Evolutionary conservation across 1,140 invertebrate species (phyloP).

Genomic region (Drosophila athabasca): DNA sequence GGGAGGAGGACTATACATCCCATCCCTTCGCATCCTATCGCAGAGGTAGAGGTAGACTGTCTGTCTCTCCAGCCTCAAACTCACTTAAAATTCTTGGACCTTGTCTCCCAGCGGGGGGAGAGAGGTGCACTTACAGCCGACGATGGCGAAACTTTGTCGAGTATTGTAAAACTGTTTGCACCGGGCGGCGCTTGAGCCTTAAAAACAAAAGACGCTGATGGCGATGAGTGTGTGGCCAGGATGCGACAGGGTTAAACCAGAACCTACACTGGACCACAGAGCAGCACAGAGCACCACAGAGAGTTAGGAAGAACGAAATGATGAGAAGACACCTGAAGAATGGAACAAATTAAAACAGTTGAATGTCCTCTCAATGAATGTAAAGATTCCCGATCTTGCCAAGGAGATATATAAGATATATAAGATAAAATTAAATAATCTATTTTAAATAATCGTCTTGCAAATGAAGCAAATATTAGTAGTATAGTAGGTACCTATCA

Average conservation of each 20-base stretch:
- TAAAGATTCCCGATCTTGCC: not conserved
- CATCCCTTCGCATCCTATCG: constrained; percentile 28
- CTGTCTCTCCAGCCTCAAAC: constrained; percentile 63
- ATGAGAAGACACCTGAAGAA: too few species aligned
- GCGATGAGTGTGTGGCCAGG: constrained; percentile 38
- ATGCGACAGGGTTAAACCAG: constrained; percentile 23
- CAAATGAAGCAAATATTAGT: too few species aligned
- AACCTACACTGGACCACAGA: constrained; percentile 34
- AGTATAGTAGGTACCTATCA: too few species aligned
- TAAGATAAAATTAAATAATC: too few species aligned
- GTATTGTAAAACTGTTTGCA: constrained; percentile 78
- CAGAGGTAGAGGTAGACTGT: constrained; percentile 39
- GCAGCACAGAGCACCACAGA: too few species aligned
- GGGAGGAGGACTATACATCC: not conserved
- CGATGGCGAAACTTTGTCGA: constrained; percentile 69
- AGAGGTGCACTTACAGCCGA: constrained; percentile 49
- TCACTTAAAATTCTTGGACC: constrained; percentile 81
- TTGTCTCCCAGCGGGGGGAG: constrained; percentile 49
- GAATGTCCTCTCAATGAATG: not conserved
- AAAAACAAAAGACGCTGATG: constrained; percentile 77
- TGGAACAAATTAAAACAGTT: too few species aligned
- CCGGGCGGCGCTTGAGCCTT: constrained; percentile 59
- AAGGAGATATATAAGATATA: too few species aligned
- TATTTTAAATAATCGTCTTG: too few species aligned
- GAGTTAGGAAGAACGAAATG: not conserved